A percentile compares a stretch with the other conserved stretches of the same genome.
Conservation (phyloP, 2,113 vertebrate species). For the Centrocercus urophasianus region DNA sequence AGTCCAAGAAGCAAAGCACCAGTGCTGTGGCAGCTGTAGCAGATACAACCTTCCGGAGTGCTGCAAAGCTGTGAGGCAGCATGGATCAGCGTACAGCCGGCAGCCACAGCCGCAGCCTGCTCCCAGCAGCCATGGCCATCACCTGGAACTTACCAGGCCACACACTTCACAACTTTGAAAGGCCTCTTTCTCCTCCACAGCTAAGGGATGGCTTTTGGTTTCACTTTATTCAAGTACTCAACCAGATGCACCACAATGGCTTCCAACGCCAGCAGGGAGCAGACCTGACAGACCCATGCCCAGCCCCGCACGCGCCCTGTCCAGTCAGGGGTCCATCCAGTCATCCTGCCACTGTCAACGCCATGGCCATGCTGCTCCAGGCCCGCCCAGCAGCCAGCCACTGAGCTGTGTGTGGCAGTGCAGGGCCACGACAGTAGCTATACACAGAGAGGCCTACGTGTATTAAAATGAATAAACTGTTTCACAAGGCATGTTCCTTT, state of each 20-base stretch:
- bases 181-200: not conserved
- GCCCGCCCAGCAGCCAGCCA: not conserved
- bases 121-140: not conserved
- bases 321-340: not conserved
- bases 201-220: not conserved
- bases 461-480: not conserved
- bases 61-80: not conserved
- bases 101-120: not conserved
- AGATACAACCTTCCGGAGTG: not conserved
- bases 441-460: not conserved
- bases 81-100: rapidly evolving
- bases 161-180: not conserved
- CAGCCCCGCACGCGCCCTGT: not conserved
- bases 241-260: not conserved
- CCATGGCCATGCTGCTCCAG: not conserved
- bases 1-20: not conserved
- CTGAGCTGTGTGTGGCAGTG: not conserved
- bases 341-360: not conserved
- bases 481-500: not conserved
- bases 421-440: not conserved
- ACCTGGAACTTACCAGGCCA: not conserved
- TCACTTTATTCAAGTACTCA: not conserved
- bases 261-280: not conserved
- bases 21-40: not conserved
- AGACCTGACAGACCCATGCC: not conserved